These are phyloP conservation scores for Stratiomys singularior DNA, from an alignment of 2,888 invertebrate species.

Conservation along the genomic window DNA sequence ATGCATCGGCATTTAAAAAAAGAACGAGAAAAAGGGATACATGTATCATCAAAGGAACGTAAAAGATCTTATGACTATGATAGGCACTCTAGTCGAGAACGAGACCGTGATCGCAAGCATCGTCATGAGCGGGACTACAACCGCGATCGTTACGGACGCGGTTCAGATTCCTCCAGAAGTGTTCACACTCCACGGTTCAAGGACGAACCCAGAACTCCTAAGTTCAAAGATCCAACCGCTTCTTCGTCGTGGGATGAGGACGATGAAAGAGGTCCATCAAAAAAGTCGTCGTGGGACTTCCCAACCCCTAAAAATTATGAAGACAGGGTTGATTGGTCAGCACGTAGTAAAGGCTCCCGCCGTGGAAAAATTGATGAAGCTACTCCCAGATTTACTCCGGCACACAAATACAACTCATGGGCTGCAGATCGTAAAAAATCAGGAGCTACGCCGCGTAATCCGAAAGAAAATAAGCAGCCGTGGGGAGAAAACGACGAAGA, in stretches of 20 bases:
- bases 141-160: conserved; percentile 55
- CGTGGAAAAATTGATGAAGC: conserved; percentile 69
- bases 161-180: conserved; percentile 62
- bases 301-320: conserved; percentile 80
- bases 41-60: conserved; percentile 74
- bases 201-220: conserved; percentile 90
- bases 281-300: conserved; percentile 90
- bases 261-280: conserved; percentile 67
- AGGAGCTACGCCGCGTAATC: conserved; percentile 72
- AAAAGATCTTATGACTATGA: conserved; percentile 63
- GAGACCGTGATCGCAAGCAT: conserved; percentile 56
- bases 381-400: conserved; percentile 86
- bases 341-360: conserved; percentile 57
- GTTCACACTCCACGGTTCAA: conserved; percentile 72
- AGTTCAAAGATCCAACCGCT: conserved; percentile 73
- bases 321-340: conserved; percentile 64
- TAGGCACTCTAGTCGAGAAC: conserved; percentile 54
- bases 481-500: conserved; percentile 77
- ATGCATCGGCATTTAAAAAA: conserved; percentile 74
- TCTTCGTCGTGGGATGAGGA: conserved; percentile 75
- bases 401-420: conserved; percentile 83
- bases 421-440: conserved; percentile 73
- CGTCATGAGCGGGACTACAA: conserved; percentile 60
- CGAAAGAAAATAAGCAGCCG: conserved; percentile 59
- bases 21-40: conserved; percentile 70